Percentiles rank a stretch among this genome's conserved stretches.
These are phyloP conservation scores for Dryas iulia DNA, from an alignment of 1,140 invertebrate species.

Conservation along the genomic window DNA sequence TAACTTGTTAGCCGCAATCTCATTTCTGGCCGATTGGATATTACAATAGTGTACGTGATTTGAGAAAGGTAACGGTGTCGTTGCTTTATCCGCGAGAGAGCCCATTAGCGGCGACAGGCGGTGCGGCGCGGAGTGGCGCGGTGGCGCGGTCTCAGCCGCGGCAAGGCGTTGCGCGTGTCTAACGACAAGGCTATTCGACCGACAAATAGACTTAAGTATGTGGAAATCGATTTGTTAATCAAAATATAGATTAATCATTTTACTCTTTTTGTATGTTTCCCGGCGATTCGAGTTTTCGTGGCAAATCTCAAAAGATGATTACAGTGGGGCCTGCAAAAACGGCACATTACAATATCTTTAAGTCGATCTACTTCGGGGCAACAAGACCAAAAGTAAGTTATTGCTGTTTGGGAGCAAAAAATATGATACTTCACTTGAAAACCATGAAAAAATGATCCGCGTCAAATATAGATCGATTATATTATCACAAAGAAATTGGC, in stretches of 20 bases:
- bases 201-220: conserved; percentile 22
- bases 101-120: conserved; percentile 52
- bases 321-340: conserved; percentile 19
- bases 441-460: conserved; percentile 44
- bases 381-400: conserved; percentile 35
- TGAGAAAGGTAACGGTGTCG: conserved; percentile 77
- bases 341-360: conserved; percentile 31
- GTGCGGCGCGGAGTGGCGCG: conserved; percentile 39
- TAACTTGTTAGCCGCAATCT: conserved; percentile 80
- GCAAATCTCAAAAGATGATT: conserved; percentile 24
- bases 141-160: conserved; percentile 37
- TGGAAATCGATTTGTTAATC: conserved; percentile 38
- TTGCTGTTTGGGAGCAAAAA: conserved; percentile 41
- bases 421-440: conserved; percentile 46
- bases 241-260: conserved; percentile 29
- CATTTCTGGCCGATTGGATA: conserved; percentile 78
- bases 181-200: conserved; percentile 29
- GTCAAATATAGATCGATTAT: conserved; percentile 52
- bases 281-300: conserved; percentile 21
- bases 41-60: conserved; percentile 80
- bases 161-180: conserved; percentile 15
- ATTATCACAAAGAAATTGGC: conserved; percentile 51
- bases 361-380: conserved; percentile 34
- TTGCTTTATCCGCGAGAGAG: conserved; percentile 75
- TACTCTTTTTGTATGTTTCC: conserved; percentile 23